Evolutionary conservation across 2,888 invertebrate genomes (phyloP), one percentile per base, ranked within the genome.

Genomic region (Aethes cnicana): DNA sequence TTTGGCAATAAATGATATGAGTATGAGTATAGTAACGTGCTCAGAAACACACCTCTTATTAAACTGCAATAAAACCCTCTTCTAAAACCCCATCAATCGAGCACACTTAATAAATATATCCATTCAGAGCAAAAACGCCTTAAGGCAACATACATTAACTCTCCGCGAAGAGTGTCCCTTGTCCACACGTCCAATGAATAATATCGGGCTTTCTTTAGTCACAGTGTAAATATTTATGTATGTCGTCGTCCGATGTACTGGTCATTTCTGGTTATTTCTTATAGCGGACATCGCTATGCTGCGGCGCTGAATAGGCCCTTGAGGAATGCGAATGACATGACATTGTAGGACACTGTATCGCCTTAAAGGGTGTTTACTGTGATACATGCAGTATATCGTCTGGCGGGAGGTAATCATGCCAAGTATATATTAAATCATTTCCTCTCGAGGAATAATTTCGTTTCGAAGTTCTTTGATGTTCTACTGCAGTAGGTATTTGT

Each of bases 51-150:
- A n/a, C n/a, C n/a, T n/a, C 30, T 35, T 21, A 2, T 18, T 20
- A 11, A 41, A 41, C 26, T 20, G 21, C 25, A 9, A 20, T 35
- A 50, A 50, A 50, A 50, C 17, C 0, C 9, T 26, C 16, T 11
- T 11, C 36, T 30, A 32, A 50, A 50, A 26, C 48, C 21, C 36
- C 43, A 44, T 37, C 36, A 30, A 44, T 44, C 37, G 50, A 43
- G 25, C 36, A 30, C 50, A 50, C 43, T 44, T 50, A 50, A 50
- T 50, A 50, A 50, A 50, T 50, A 50, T 43, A 44, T 43, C 50
- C n/a, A n/a, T 30, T 23, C 30, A 4, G 8, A 26, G 30, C 20
- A 50, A 50, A 44, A 50, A 50, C 43, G 2, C 5, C 50, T n/a
- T 30, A 28, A 30, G 4, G 36, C 37, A 30, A 37, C 30, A 50